Base-by-base conservation (phyloP, 2,888 invertebrate species). In the Trisateles emortualis region DNA sequence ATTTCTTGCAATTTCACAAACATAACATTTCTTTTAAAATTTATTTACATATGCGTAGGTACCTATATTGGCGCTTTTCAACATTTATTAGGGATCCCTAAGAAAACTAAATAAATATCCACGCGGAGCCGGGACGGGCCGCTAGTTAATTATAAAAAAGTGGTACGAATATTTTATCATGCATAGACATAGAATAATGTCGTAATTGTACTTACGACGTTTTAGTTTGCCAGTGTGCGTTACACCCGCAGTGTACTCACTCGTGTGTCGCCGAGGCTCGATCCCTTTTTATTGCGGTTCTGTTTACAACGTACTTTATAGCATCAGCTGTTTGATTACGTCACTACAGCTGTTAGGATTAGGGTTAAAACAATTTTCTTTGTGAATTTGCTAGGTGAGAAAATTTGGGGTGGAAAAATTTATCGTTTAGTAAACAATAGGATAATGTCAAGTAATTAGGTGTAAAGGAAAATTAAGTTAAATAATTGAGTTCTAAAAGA, bases 261-360 rank as follows among this genome's bases (percentile, higher is more conserved):
- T 59, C 45, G 53, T 56, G 62, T 62, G 65, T 61, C 68, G 60
- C 62, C 56, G 51, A 45, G 57, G 55, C 72, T 52, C 64, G 64
- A 73, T 71, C 79, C 84, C 81, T 81, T 86, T 83, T 86, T 84
- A 84, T 85, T 82, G 79, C 78, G 79, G 80, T 76, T 69, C 78
- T 80, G 81, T 85, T 83, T 79, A 84, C 83, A 80, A 75, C 76
- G 75, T 81, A 84, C 82, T 85, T 87, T 83, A 87, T 80, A 77
- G 82, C 76, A 88, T 86, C 90, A 92, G 90, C 89, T 90, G 90
- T 84, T 85, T 76, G 72, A 78, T 84, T 84, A 78, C 84, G 83
- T 83, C 80, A 84, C 79, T 76, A 79, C 79, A 83, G 68, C 71
- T 79, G 78, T 76, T 78, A 44, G 67, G 66, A 74, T 72, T 68